These are phyloP conservation scores for Melangyna quadrimaculata DNA, from an alignment of 2,888 invertebrate species.

Conservation along the genomic window DNA sequence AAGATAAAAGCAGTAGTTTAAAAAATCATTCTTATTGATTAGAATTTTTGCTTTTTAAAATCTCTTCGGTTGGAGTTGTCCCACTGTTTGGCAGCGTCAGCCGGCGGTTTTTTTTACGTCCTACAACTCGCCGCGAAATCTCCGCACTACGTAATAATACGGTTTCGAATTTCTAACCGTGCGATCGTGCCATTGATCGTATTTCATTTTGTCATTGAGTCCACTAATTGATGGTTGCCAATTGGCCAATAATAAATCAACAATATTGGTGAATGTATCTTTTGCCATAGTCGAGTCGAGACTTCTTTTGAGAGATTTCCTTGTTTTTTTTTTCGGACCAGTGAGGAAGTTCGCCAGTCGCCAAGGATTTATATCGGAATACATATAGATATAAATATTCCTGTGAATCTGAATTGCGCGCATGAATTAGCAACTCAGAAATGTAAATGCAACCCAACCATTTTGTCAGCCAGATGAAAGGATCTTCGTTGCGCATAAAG, in stretches of 20 bases:
- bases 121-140: constrained; percentile 26
- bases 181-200: constrained; percentile 72
- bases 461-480: constrained; percentile 54
- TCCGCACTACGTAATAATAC: constrained; percentile 66
- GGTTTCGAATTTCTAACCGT: constrained; percentile 72
- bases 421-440: constrained; percentile 60
- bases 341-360: neutral
- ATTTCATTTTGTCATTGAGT: constrained; percentile 74
- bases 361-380: constrained; percentile 24
- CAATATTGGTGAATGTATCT: constrained; percentile 55
- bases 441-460: constrained; percentile 57
- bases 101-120: neutral
- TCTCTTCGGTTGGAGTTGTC: neutral
- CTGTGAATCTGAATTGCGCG: constrained; percentile 9
- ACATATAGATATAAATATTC: constrained; percentile 13
- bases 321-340: neutral
- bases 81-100: neutral
- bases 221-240: constrained; percentile 74
- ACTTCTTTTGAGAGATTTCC: neutral
- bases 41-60: neutral
- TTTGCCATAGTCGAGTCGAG: constrained; percentile 21
- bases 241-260: constrained; percentile 70
- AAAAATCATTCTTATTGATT: too few relatives aligned
- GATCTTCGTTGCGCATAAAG: constrained; percentile 60
- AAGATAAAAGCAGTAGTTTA: too few relatives aligned